Base-by-base conservation (phyloP, 2,888 invertebrate genomes). In the Hydraecia micacea region DNA sequence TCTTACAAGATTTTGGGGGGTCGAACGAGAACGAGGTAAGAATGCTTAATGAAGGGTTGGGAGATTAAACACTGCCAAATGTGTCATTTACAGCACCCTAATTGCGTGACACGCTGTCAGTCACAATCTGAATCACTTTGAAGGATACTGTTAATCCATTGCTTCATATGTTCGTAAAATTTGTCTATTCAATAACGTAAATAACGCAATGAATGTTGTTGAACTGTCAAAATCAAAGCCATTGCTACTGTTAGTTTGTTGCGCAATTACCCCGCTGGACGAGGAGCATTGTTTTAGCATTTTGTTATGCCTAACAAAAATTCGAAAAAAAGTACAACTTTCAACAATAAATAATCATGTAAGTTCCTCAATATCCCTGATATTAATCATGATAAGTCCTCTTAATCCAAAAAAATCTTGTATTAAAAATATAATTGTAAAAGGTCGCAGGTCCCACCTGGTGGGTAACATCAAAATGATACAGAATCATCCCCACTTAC, bases 381-480 rank as follows among this genome's bases (percentile, higher is more conserved):
- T 74, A 83, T 82, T 58, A 80, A 77, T 87, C 79, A 81, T 68
- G 71, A 62, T 81, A 84, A 86, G 52, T 73, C 76, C 67, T 39
- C 65, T 49, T 89, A 86, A 85, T 88, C 80, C 86, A 75, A 84
- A 81, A 85, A 28, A 75, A 65, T 78, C 78, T 71, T 82, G 60
- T 46, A 63, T 81, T 83, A 82, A 80, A 84, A 74, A 70, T 87
- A 84, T 84, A 87, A 87, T 84, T 89, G 77, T 72, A 74, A 85
- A 88, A 86, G 85, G 81, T 86, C 77, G 70, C 76, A 18, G 15
- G 66, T 28, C 75, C 77, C 88, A 85, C 83, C 86, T 89, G 86
- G 60, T 55, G 32, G 75, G 70, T 81, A 76, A 84, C 87, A 80
- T 86, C 85, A 75, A 80, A 88, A 86, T 86, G 86, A 86, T 84